phyloP scores from a whole-genome alignment of 1,140 invertebrate genomes.

The Aphelenchoides besseyi region DNA sequence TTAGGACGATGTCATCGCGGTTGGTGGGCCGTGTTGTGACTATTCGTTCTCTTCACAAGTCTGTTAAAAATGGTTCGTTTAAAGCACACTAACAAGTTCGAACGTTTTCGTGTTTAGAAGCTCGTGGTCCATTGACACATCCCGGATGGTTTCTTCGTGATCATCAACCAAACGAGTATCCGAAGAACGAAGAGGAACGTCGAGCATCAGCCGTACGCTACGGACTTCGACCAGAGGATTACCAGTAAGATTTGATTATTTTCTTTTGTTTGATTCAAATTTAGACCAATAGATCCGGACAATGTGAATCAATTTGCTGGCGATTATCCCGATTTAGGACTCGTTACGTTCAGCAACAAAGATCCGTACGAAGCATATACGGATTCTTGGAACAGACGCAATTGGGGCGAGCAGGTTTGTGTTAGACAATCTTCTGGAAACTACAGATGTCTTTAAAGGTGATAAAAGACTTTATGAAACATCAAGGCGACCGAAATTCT shows the following conservation, averaged over 20 bases:
- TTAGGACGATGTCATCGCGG: background rate
- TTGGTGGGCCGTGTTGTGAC: background rate
- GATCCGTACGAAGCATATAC: constrained; percentile 60
- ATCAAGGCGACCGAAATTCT: constrained; percentile 54
- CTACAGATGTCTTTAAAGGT: constrained; percentile 33
- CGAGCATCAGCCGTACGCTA: constrained; percentile 55
- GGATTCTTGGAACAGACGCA: constrained; percentile 44
- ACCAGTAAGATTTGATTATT: constrained; percentile 37
- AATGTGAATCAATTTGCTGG: constrained; percentile 40
- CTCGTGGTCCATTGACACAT: constrained; percentile 48
- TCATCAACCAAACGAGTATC: constrained; percentile 54
- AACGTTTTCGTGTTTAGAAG: constrained; percentile 18
- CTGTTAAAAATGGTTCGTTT: constrained; percentile 8
- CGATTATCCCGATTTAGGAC: constrained; percentile 60
- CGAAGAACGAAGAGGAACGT: constrained; percentile 58
- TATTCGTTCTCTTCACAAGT: background rate
- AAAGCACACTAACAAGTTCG: background rate
- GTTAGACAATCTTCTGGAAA: background rate
- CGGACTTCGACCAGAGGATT: constrained; percentile 59
- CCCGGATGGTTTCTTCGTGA: constrained; percentile 58
- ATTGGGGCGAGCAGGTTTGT: constrained; percentile 58
- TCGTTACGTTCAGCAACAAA: constrained; percentile 53
- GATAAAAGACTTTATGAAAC: constrained; percentile 40
- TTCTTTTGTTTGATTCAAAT: constrained; percentile 14
- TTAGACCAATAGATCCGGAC: constrained; percentile 36